Conservation (phyloP, 2,888 invertebrate species). For the Congeria kusceri region DNA sequence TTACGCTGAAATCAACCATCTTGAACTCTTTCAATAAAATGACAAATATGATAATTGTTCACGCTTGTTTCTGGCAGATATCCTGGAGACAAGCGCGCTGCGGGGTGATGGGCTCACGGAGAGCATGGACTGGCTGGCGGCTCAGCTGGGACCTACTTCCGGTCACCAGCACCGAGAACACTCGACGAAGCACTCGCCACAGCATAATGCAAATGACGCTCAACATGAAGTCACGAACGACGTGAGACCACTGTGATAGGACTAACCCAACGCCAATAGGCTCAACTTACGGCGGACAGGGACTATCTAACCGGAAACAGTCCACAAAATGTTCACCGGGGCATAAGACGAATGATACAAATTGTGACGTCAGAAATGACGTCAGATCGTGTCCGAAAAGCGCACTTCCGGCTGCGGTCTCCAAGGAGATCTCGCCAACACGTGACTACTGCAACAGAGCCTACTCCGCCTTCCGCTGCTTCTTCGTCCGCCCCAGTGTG, state of each 20-base stretch:
- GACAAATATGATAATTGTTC: too few relatives aligned
- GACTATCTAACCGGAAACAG: neutral
- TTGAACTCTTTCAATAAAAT: too few relatives aligned
- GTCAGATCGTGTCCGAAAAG: conserved; percentile 18
- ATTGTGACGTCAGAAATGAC: conserved; percentile 8
- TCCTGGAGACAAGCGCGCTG: conserved; percentile 78
- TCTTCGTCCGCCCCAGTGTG: conserved; percentile 73
- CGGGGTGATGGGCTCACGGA: conserved; percentile 77
- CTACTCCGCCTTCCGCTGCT: conserved; percentile 79
- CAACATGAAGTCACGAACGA: neutral
- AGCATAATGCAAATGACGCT: conserved; percentile 10
- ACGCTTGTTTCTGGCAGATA: conserved; percentile 65
- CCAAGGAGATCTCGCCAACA: conserved; percentile 55
- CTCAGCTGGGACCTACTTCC: conserved; percentile 71
- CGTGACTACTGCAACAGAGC: conserved; percentile 77
- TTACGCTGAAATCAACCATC: too few relatives aligned
- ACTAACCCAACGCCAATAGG: too few relatives aligned
- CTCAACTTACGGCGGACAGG: too few relatives aligned
- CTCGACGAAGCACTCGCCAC: conserved; percentile 10
- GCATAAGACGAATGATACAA: neutral
- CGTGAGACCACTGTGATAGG: conserved; percentile 23
- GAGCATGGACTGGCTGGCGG: conserved; percentile 79
- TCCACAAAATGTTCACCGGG: too few relatives aligned
- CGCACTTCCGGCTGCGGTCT: conserved; percentile 37
- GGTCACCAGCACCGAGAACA: conserved; percentile 53